Evolutionary conservation across 1,140 invertebrate species (phyloP).

Genomic region (Eubasilissa regina): DNA sequence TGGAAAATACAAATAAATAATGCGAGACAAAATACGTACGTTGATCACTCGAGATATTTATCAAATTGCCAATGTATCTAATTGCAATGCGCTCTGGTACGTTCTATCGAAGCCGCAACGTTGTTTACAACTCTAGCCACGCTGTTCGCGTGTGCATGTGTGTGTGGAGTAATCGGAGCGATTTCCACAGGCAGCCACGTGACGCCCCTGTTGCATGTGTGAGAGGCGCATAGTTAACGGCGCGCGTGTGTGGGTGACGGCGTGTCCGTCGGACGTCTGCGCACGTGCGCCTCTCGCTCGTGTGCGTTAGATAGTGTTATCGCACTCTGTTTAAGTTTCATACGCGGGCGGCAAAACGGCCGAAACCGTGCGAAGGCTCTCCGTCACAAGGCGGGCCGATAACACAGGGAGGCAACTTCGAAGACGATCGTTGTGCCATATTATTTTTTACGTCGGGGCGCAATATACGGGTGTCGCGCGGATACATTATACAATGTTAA

Average conservation of each 20-base stretch:
- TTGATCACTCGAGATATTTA: neutral
- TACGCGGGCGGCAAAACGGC: too few relatives aligned
- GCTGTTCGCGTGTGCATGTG: neutral
- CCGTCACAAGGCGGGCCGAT: too few relatives aligned
- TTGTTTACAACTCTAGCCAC: neutral
- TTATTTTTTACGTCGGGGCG: too few relatives aligned
- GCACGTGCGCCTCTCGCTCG: constrained; percentile 12
- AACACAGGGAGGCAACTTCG: too few relatives aligned
- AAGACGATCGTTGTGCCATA: too few relatives aligned
- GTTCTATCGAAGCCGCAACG: neutral
- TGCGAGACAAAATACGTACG: too few relatives aligned
- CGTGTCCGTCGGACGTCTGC: constrained; percentile 27
- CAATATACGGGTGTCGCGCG: too few relatives aligned
- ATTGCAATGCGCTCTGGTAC: neutral
- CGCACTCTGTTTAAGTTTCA: neutral
- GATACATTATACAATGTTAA: too few relatives aligned
- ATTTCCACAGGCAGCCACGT: neutral
- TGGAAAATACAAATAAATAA: too few relatives aligned
- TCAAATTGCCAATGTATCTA: neutral
- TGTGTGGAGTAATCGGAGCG: neutral
- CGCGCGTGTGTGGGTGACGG: constrained; percentile 6
- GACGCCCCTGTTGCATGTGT: constrained; percentile 13
- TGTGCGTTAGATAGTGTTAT: constrained; percentile 29
- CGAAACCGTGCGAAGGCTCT: too few relatives aligned
- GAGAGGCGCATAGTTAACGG: neutral